Base-by-base conservation (phyloP, 1,140 invertebrate species). In the Hylaeus volcanicus region DNA sequence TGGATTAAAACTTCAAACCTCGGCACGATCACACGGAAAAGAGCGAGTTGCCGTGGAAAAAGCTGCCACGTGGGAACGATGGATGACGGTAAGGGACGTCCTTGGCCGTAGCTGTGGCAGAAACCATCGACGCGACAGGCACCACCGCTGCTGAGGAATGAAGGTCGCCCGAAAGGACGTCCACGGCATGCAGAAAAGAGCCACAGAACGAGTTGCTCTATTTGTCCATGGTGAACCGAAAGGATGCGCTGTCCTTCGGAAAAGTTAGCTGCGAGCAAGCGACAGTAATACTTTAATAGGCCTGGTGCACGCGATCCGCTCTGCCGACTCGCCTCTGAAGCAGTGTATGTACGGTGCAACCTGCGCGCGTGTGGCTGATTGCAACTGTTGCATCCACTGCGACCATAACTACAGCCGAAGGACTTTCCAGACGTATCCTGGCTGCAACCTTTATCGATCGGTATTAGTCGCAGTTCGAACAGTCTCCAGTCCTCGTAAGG, bases 271-370 rank as follows among this genome's bases (percentile, higher is more conserved):
- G 5, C 43, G 64, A 69, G 55, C 73, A 39, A 81, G 68, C 80
- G 82, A 88, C 85, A 81, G 83, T 86, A 84, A 86, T 86, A 79
- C 72, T 81, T 71, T 88, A 88, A 88, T 88, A 79, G 83, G 69
- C 60, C 11, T 41, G 61, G 56, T 63, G 73, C 86, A 88, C 83
- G 86, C 86, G 78, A 88, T 79, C 51, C 51, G 73, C 66, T 79
- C 55, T 11, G 45, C 39, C 37, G 66, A 56, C 9, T 60, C 39
- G 15, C 53, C 5, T 9, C 43, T 69, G 1, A 26, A 14, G 9
- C 39, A 5, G 15, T 12, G 12, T 37, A 26, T 37, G 69, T 14
- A 14, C 39, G 26, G 69, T 14, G 9, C 39, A 14, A 75, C 73
- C 61, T 56, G 60, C 5, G 43, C 55, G 41, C 37, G 15, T 48